A percentile compares a stretch with the other conserved stretches of the same genome.
These are phyloP conservation scores for Neoaliturus tenellus DNA, from an alignment of 2,888 invertebrate species.

Conservation along the genomic window DNA sequence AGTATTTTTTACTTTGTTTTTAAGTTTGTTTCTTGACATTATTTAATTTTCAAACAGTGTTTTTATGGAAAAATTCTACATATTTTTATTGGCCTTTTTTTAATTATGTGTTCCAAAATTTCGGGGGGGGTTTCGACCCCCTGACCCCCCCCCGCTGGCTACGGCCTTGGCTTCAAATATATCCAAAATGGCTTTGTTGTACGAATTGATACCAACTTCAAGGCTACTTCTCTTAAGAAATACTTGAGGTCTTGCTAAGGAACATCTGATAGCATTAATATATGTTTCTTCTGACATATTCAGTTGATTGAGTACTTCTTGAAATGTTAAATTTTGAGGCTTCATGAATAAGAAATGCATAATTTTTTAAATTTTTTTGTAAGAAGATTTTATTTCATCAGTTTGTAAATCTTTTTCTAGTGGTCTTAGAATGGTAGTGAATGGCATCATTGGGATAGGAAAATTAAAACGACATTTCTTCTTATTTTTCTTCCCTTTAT, in stretches of 20 bases:
- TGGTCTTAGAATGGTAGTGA: neutral
- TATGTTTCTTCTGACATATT: neutral
- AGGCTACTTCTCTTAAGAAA: conserved; percentile 10
- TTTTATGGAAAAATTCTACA: too few relatives aligned
- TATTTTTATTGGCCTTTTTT: too few relatives aligned
- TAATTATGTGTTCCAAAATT: too few relatives aligned
- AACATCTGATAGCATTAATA: neutral
- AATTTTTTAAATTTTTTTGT: conserved; percentile 5
- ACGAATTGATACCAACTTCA: conserved; percentile 30
- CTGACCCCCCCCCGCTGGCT: too few relatives aligned
- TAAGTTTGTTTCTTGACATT: too few relatives aligned
- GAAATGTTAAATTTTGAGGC: neutral
- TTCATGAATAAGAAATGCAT: conserved; percentile 17
- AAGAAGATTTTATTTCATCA: neutral
- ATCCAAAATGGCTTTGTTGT: neutral
- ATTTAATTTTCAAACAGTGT: too few relatives aligned
- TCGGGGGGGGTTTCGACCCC: too few relatives aligned
- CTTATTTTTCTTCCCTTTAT: conserved; percentile 15
- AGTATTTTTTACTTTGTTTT: too few relatives aligned
- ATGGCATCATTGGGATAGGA: conserved; percentile 8
- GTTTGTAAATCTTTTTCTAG: neutral
- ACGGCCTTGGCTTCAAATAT: conserved; percentile 10
- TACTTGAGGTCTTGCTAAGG: conserved; percentile 24
- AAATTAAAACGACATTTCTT: conserved; percentile 2
- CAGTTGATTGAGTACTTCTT: neutral